Conservation (phyloP, 2,888 invertebrate genomes). For the Metalampra italica region DNA sequence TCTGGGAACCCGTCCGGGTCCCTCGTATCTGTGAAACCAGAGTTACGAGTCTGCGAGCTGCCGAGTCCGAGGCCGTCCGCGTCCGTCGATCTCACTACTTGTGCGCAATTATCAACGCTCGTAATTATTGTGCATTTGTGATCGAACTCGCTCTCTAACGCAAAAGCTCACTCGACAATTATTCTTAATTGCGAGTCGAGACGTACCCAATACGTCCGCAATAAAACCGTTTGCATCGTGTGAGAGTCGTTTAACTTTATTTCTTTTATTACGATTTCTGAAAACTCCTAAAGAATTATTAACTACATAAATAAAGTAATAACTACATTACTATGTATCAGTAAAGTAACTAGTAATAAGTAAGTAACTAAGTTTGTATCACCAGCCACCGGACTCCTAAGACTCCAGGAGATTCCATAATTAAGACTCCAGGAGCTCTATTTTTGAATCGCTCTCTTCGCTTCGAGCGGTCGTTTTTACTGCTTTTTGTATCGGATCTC, state of each 20-base stretch:
- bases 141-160: constrained; percentile 47
- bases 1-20: no score
- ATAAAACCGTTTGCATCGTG: constrained; percentile 25
- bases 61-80: background rate
- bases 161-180: constrained; percentile 59
- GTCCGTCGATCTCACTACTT: background rate
- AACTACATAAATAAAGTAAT: background rate
- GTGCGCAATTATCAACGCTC: constrained; percentile 17
- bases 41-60: no score
- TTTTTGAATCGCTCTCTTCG: no score
- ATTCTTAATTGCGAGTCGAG: constrained; percentile 43
- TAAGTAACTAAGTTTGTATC: no score
- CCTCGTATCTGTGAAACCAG: no score
- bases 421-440: no score
- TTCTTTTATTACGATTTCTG: constrained; percentile 16
- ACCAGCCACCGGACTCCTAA: no score
- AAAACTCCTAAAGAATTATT: constrained; percentile 1
- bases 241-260: constrained; percentile 24
- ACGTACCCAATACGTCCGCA: constrained; percentile 34
- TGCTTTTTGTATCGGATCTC: no score
- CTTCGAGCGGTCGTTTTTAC: no score
- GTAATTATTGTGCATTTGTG: constrained; percentile 33
- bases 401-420: no score
- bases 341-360: no score
- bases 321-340: no score